Conservation (phyloP, 2,888 invertebrate species). For the Neoascia interrupta region DNA sequence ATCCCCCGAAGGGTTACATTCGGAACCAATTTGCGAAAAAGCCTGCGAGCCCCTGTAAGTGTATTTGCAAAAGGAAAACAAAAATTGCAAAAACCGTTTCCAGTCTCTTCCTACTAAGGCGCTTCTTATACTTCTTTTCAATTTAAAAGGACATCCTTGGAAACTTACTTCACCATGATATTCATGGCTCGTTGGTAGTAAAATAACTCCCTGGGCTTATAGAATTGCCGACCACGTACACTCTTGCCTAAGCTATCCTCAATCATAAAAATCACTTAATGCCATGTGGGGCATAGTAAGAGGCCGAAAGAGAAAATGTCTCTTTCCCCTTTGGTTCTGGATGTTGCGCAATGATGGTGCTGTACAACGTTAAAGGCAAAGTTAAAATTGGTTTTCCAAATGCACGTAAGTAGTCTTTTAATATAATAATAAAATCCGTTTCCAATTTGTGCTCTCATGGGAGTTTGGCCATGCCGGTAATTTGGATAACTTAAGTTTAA, state of each 20-base stretch:
- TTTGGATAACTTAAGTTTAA: too few species aligned
- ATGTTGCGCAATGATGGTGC: not conserved
- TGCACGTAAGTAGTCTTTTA: too few species aligned
- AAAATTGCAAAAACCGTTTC: not conserved
- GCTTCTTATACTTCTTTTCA: not conserved
- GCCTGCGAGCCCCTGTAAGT: too few species aligned
- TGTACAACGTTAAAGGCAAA: too few species aligned
- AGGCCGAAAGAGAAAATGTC: not conserved
- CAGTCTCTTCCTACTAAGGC: not conserved
- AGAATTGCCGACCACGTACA: constrained; percentile 9
- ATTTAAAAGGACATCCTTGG: not conserved
- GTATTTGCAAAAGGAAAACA: constrained; percentile 7
- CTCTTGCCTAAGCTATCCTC: not conserved
- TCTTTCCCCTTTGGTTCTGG: not conserved
- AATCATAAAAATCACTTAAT: constrained; percentile 18
- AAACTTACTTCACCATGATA: not conserved
- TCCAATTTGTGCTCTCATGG: too few species aligned
- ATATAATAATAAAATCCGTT: too few species aligned
- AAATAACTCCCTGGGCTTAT: not conserved
- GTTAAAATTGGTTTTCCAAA: too few species aligned
- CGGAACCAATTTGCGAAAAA: too few species aligned
- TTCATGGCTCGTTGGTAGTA: not conserved
- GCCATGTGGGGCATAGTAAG: not conserved
- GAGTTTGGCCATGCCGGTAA: too few species aligned
- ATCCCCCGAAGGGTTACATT: not conserved